Evolutionary conservation across 92 coral and sea anemone species (phyloP).

Genomic region (Epizoanthus illoricatus): DNA sequence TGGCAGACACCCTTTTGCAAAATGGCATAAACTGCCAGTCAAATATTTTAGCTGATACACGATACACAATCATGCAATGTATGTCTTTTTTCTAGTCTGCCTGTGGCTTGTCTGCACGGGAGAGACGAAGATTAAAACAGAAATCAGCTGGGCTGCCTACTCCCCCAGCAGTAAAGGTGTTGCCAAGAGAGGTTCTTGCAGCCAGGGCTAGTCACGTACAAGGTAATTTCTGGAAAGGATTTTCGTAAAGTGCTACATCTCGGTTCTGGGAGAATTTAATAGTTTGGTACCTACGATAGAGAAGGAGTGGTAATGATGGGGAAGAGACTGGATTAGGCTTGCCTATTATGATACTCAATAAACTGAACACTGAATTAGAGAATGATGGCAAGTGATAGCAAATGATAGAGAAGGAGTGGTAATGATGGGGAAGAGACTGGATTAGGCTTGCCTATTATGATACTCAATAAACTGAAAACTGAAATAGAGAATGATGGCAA

Average conservation of each 20-base stretch:
- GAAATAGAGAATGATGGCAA: too few species aligned
- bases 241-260: background rate
- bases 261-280: too few species aligned
- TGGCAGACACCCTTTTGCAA: too few species aligned
- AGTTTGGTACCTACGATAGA: too few species aligned
- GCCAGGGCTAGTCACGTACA: slow-evolving; percentile 32
- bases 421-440: background rate
- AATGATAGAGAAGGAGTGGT: background rate
- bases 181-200: slow-evolving; percentile 76
- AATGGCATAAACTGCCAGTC: too few species aligned
- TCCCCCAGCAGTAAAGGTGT: slow-evolving; percentile 54
- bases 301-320: too few species aligned
- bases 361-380: too few species aligned
- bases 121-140: slow-evolving; percentile 79
- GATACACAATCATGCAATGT: background rate
- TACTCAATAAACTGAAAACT: too few species aligned
- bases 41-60: background rate
- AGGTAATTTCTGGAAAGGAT: slow-evolving; percentile 8
- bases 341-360: too few species aligned
- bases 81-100: background rate
- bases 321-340: too few species aligned
- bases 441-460: too few species aligned
- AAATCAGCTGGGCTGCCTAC: slow-evolving; percentile 48
- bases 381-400: too few species aligned
- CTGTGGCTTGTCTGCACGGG: slow-evolving; percentile 79